Evolutionary conservation across 2,113 vertebrate species (phyloP).

Genomic region (Uropsilus gracilis): DNA sequence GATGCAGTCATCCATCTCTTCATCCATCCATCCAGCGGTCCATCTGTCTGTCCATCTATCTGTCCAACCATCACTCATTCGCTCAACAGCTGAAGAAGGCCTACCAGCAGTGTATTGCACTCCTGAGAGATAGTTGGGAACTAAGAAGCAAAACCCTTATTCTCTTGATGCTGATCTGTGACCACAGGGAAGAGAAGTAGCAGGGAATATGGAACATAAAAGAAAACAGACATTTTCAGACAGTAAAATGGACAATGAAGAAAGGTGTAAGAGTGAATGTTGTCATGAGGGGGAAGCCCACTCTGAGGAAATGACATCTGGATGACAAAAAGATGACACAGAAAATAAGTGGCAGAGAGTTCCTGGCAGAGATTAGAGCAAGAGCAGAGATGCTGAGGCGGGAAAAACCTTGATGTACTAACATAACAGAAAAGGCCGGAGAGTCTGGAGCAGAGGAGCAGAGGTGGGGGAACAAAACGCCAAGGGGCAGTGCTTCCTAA

Average conservation of each 20-base stretch:
- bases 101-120: rapidly evolving
- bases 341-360: neutral
- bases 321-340: neutral
- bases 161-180: neutral
- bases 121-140: neutral
- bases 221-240: neutral
- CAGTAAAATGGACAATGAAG: neutral
- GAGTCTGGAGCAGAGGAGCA: neutral
- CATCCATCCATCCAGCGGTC: too few species aligned
- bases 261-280: neutral
- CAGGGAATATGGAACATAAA: neutral
- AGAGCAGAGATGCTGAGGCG: neutral
- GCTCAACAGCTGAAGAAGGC: rapidly evolving
- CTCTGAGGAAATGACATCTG: neutral
- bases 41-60: too few species aligned
- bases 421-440: neutral
- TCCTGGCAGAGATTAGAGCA: neutral
- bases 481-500: neutral
- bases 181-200: too few species aligned
- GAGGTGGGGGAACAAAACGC: rapidly evolving
- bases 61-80: too few species aligned
- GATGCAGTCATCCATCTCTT: too few species aligned
- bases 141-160: neutral
- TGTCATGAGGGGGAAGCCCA: neutral
- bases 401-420: neutral